Evolutionary conservation across 2,888 invertebrate genomes (phyloP).

Genomic region (Ctena decussata): DNA sequence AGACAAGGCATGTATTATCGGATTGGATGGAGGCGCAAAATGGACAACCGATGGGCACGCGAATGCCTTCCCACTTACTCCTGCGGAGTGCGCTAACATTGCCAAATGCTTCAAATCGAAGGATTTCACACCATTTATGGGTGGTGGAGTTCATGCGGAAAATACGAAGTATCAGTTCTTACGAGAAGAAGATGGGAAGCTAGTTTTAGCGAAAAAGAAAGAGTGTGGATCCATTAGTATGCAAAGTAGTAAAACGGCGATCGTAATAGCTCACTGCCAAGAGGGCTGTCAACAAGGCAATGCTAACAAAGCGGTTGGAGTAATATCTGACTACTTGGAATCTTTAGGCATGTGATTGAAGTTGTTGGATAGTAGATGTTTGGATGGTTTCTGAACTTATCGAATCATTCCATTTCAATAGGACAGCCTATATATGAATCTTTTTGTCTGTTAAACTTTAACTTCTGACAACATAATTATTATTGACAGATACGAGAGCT

Average conservation of each 20-base stretch:
- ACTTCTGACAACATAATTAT: too few relatives aligned
- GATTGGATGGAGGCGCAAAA: constrained; percentile 67
- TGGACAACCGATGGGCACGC: constrained; percentile 64
- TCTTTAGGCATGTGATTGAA: constrained; percentile 64
- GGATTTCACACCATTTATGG: constrained; percentile 61
- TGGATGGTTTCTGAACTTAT: too few relatives aligned
- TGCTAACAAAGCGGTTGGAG: constrained; percentile 69
- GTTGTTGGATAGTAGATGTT: too few relatives aligned
- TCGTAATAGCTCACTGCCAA: constrained; percentile 70
- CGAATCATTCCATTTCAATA: too few relatives aligned
- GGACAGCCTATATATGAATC: too few relatives aligned
- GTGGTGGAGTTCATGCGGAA: constrained; percentile 57
- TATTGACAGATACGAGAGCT: too few relatives aligned
- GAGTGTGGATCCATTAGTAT: constrained; percentile 68
- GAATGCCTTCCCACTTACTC: constrained; percentile 41
- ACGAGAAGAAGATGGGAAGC: constrained; percentile 67
- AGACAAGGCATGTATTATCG: constrained; percentile 74
- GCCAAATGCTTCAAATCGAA: constrained; percentile 67
- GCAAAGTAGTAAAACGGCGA: constrained; percentile 69
- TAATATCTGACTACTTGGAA: constrained; percentile 74
- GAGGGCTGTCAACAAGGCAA: constrained; percentile 75
- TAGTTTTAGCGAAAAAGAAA: constrained; percentile 72
- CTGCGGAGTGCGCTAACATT: constrained; percentile 56
- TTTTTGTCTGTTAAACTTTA: too few relatives aligned
- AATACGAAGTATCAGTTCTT: constrained; percentile 75